Conservation (phyloP, 2,797 vertebrate species). For the Lepus oiostolus region DNA sequence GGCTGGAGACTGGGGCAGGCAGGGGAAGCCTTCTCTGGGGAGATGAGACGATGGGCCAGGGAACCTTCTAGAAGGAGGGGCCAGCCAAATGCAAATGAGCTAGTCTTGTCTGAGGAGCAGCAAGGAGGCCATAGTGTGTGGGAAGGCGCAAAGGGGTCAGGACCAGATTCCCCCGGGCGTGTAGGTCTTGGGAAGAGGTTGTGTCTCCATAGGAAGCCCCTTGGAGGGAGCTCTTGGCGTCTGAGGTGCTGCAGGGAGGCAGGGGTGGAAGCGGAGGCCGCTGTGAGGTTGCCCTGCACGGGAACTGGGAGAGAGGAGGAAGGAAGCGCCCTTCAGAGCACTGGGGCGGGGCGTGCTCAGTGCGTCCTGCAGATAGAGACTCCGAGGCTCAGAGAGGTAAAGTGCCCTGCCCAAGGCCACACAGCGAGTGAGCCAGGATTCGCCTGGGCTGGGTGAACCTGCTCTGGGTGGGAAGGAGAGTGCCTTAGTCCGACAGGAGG, state of each 20-base stretch:
- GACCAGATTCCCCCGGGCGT: not conserved
- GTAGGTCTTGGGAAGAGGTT: not conserved
- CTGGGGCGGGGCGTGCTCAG: not conserved
- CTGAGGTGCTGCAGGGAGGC: too few relatives aligned
- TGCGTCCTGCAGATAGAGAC: not conserved
- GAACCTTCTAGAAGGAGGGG: constrained; percentile 30
- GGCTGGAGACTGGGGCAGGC: not conserved
- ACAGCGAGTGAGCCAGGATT: not conserved
- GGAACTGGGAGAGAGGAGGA: not conserved
- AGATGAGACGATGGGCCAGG: not conserved
- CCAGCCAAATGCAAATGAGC: not conserved
- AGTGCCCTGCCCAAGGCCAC: not conserved
- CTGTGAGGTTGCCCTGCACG: not conserved
- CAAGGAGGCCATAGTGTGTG: not conserved
- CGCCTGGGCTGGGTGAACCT: not conserved
- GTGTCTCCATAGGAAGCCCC: not conserved
- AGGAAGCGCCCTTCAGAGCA: not conserved
- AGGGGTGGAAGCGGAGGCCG: not conserved
- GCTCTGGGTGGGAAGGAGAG: not conserved
- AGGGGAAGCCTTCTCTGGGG: not conserved
- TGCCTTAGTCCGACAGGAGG: not conserved
- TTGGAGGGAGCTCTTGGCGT: too few relatives aligned
- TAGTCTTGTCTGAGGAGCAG: not conserved
- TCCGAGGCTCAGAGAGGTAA: not conserved
- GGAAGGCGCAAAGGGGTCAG: not conserved